Conservation (phyloP, 2,113 vertebrate species). For the Ia io region DNA sequence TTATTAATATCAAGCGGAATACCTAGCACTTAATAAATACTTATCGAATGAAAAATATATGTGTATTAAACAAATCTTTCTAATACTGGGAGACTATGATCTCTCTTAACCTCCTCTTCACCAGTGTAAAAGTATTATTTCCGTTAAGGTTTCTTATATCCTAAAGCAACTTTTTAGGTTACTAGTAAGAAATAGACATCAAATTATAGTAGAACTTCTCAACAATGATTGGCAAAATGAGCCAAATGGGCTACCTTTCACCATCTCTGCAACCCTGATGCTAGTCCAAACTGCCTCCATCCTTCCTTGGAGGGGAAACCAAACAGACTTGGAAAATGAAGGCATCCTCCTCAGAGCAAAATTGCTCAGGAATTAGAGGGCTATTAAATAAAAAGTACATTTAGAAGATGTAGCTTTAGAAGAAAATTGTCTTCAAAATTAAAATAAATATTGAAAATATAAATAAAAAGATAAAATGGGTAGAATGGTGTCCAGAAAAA, state of each 20-base stretch:
- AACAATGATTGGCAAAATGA: not conserved
- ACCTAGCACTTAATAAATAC: not conserved
- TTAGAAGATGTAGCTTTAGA: not conserved
- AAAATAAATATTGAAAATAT: not conserved
- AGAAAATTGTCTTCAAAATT: not conserved
- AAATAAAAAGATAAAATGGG: not conserved
- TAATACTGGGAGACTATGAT: not conserved
- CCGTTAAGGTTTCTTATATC: not conserved
- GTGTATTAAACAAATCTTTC: not conserved
- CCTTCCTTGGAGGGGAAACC: not conserved
- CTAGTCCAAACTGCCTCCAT: not conserved
- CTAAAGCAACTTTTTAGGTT: not conserved
- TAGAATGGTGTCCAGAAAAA: not conserved
- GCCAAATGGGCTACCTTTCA: not conserved
- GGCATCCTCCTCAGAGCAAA: not conserved
- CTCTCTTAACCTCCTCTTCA: not conserved
- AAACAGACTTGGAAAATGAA: slow-evolving; percentile 21
- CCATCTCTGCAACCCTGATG: not conserved
- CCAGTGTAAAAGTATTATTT: not conserved
- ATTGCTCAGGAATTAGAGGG: not conserved
- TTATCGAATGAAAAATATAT: not conserved
- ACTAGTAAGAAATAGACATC: not conserved
- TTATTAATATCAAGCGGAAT: not conserved
- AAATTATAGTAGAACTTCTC: not conserved
- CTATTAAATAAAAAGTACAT: not conserved